A percentile compares a stretch with the other conserved stretches of the same genome.
Evolutionary conservation across 1,140 invertebrate species (phyloP).

Genomic region (Meloidogyne chitwoodi): DNA sequence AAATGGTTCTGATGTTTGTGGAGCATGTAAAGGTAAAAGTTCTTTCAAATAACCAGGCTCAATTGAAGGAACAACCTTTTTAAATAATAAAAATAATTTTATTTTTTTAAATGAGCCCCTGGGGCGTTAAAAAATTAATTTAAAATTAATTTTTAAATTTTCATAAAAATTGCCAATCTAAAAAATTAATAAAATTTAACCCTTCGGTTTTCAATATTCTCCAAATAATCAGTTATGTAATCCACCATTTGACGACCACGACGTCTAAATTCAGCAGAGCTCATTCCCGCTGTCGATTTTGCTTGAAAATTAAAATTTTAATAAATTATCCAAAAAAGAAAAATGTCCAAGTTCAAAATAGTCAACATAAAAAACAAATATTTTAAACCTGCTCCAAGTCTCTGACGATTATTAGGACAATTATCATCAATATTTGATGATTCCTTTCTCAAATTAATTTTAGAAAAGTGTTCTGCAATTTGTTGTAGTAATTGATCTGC

Average conservation of each 20-base stretch:
- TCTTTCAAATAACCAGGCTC: slow-evolving; percentile 71
- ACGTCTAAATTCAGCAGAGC: slow-evolving; percentile 79
- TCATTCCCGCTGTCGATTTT: slow-evolving; percentile 67
- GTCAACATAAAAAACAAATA: not conserved
- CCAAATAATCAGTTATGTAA: slow-evolving; percentile 91
- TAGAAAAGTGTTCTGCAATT: not conserved
- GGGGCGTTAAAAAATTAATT: no score
- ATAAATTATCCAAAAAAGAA: not conserved
- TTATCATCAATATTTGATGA: not conserved
- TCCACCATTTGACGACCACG: slow-evolving; percentile 93
- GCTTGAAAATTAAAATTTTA: not conserved
- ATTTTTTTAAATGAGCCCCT: not conserved
- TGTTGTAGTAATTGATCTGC: not conserved
- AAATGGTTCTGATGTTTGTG: slow-evolving; percentile 80
- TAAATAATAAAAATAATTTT: not conserved
- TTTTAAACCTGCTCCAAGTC: not conserved
- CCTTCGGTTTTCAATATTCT: slow-evolving; percentile 73
- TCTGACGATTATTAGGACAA: not conserved
- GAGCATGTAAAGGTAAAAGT: slow-evolving; percentile 77
- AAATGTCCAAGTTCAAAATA: not conserved
- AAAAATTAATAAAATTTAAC: not conserved
- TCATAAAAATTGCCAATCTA: not conserved
- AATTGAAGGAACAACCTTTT: slow-evolving; percentile 19
- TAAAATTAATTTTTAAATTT: no score
- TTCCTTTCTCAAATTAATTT: not conserved